phyloP scores from a whole-genome alignment of 1,140 invertebrate species.

The Diorhabda carinulata region DNA sequence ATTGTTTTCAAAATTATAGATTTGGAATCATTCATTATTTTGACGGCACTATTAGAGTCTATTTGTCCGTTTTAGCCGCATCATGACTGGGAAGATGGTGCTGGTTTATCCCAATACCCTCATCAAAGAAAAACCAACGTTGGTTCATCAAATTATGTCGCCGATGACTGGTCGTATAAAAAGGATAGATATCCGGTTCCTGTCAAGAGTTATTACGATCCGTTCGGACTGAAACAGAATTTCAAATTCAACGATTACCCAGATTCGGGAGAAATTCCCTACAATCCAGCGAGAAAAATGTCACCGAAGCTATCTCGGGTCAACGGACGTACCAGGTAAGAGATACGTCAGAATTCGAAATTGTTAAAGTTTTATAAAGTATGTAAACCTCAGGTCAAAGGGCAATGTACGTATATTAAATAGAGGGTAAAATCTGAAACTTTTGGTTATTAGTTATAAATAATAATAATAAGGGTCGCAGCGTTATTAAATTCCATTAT shows the following conservation, averaged over 20 bases:
- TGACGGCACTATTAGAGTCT: too few relatives aligned
- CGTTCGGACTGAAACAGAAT: conserved; percentile 1
- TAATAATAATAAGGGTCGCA: too few relatives aligned
- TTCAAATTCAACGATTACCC: neutral
- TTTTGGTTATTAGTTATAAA: too few relatives aligned
- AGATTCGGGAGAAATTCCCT: neutral
- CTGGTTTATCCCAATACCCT: neutral
- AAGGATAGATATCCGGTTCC: conserved; percentile 4
- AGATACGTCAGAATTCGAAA: too few relatives aligned
- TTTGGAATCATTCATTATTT: too few relatives aligned
- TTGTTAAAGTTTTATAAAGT: too few relatives aligned
- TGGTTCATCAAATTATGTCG: conserved; percentile 3
- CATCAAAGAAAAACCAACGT: neutral
- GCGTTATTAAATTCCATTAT: too few relatives aligned
- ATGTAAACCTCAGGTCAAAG: too few relatives aligned
- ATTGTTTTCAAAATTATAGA: too few relatives aligned
- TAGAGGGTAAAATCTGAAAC: too few relatives aligned
- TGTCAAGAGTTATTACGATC: conserved; percentile 9
- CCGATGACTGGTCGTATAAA: conserved; percentile 1
- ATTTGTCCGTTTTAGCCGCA: conserved; percentile 5
- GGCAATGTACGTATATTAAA: too few relatives aligned
- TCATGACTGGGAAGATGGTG: neutral
- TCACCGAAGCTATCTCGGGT: neutral
- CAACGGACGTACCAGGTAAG: too few relatives aligned
- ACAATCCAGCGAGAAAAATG: neutral